These are phyloP conservation scores for Helicoverpa zea DNA, from an alignment of 1,140 invertebrate genomes.

Conservation along the genomic window DNA sequence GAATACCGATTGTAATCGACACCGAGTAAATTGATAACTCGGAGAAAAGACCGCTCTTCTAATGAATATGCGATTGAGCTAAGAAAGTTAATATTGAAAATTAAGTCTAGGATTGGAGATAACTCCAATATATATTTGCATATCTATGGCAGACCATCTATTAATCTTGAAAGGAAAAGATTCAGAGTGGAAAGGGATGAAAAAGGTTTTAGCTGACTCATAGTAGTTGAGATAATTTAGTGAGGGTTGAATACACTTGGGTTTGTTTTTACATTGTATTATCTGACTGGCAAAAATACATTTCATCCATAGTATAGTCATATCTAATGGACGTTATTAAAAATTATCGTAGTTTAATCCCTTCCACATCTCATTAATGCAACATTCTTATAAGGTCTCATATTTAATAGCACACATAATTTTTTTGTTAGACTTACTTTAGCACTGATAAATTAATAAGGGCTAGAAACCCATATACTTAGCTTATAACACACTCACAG, in stretches of 20 bases:
- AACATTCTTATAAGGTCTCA: no score
- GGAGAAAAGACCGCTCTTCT: conserved; percentile 40
- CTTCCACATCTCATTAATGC: no score
- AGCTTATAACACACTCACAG: no score
- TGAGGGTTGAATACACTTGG: background rate
- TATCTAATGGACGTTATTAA: no score
- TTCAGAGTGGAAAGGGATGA: conserved; percentile 1
- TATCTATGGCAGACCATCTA: conserved; percentile 23
- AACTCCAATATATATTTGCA: conserved; percentile 45
- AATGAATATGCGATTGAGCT: conserved; percentile 49
- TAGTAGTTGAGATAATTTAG: conserved; percentile 9
- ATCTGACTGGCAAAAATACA: background rate
- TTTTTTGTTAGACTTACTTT: no score
- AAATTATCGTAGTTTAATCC: no score
- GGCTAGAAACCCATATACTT: no score
- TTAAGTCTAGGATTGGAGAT: conserved; percentile 45
- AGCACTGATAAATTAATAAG: no score
- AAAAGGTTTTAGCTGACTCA: conserved; percentile 9
- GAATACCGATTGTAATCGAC: conserved; percentile 45
- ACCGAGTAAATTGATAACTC: conserved; percentile 48
- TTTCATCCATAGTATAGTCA: background rate
- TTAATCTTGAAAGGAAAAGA: conserved; percentile 30
- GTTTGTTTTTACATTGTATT: background rate
- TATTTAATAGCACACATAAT: no score
- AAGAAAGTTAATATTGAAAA: conserved; percentile 51